phyloP scores from a whole-genome alignment of 2,888 invertebrate genomes.

The Argyra leucocephala region DNA sequence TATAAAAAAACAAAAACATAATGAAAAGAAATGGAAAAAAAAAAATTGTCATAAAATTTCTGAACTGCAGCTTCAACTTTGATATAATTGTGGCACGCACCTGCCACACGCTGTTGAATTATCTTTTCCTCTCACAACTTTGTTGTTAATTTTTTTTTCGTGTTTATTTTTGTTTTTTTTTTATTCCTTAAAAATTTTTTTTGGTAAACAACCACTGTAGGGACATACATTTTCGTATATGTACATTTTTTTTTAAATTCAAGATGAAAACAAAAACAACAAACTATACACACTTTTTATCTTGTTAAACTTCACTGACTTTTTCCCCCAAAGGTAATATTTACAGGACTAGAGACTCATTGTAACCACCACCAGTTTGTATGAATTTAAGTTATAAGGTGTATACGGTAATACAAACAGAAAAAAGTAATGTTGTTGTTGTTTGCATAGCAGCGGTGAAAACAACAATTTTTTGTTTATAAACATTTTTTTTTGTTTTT shows the following conservation, averaged over 20 bases:
- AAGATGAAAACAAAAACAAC: not conserved
- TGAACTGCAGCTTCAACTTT: not conserved
- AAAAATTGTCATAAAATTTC: conserved; percentile 2
- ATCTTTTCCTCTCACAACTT: not conserved
- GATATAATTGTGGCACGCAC: conserved; percentile 6
- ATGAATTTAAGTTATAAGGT: no score
- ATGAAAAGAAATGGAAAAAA: not conserved
- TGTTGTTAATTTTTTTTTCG: not conserved
- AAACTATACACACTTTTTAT: not conserved
- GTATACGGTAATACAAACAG: no score
- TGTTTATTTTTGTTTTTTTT: not conserved
- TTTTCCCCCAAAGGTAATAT: not conserved
- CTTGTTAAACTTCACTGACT: not conserved
- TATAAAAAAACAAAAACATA: not conserved
- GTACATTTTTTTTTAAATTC: not conserved
- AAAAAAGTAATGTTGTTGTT: no score
- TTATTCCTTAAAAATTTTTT: not conserved
- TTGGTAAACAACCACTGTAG: not conserved
- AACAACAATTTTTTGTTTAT: not conserved
- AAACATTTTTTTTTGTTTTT: not conserved
- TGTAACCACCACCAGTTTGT: not conserved
- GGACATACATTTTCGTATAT: not conserved
- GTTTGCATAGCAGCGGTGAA: conserved; percentile 1
- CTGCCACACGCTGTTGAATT: conserved; percentile 6
- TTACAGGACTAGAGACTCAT: not conserved